Evolutionary conservation across 1,140 invertebrate species (phyloP), one percentile per base, ranked within the genome.

Genomic region (Globodera rostochiensis): DNA sequence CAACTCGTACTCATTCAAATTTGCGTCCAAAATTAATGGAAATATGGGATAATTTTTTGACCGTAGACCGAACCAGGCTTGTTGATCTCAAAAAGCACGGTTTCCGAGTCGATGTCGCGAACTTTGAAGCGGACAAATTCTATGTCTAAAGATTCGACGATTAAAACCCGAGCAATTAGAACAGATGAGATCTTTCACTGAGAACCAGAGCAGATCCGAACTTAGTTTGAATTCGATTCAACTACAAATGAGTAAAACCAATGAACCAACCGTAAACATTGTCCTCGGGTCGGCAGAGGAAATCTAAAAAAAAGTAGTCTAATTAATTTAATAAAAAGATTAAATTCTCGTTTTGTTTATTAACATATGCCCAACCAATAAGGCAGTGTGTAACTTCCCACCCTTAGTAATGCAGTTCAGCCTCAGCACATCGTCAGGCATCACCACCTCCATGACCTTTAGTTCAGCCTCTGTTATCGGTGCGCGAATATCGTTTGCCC

Each of bases 91-190:
- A 99, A 99, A 45, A 99, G 91, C 66, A 97, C 93, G 8, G 94
- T 94, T 36, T 94, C 95, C 82, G 94, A 95, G 87, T 98, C 96
- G 89, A 98, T 92, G 91, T 99, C 96, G 79, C 97, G 92, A 82
- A 99, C 96, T 92, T 97, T 97, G 91, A 98, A 99, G 84, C 95
- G 92, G 49, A 95, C 97, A 91, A 99, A 99, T 91, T 98, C 96
- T 89, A 99, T 98, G 86, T 97, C 76, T 78, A 67, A 64, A 78
- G 3, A 36, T 6, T 15, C 13, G 6, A 47, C n/a, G 8, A 66
- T n/a, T 36, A 36, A 36, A 36, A 36, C 36, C 36, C 36, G 36
- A 2, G 2, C 49, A 69, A 15, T 69, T 6, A 45, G 0, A 7
- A 77, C n/a, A 46, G 2, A 78, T 36, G 19, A 36, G 21, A 36